Conservation (phyloP, 2,113 vertebrate genomes). For the Maccullochella peelii region DNA sequence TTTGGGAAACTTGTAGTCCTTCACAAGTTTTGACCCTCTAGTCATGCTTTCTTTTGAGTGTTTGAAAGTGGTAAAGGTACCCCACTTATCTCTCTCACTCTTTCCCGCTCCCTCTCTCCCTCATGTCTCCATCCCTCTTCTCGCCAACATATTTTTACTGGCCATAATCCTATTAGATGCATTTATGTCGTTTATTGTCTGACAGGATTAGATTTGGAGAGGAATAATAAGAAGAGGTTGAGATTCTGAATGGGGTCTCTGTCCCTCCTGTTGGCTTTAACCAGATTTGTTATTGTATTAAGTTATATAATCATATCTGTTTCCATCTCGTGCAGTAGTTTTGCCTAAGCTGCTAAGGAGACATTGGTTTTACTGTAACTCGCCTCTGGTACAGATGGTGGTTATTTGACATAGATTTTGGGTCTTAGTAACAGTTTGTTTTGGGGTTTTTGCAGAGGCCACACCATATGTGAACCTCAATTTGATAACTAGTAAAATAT, state of each 20-base stretch:
- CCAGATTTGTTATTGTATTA: conserved; percentile 74
- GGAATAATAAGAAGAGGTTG: conserved; percentile 73
- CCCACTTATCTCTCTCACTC: conserved; percentile 32
- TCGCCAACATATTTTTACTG: conserved; percentile 71
- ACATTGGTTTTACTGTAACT: conserved; percentile 69
- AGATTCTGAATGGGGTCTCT: conserved; percentile 74
- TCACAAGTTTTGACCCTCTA: conserved; percentile 39
- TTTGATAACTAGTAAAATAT: conserved; percentile 61
- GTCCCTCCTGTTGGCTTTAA: conserved; percentile 66
- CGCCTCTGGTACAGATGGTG: conserved; percentile 60
- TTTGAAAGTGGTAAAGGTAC: conserved; percentile 50
- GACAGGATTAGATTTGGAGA: conserved; percentile 72
- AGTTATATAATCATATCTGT: conserved; percentile 73
- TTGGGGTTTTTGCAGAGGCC: conserved; percentile 64
- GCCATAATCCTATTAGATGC: conserved; percentile 68
- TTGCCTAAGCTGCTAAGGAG: conserved; percentile 63
- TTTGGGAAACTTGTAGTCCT: conserved; percentile 57
- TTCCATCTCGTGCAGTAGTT: conserved; percentile 65
- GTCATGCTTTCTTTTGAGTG: conserved; percentile 53
- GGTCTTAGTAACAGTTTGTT: conserved; percentile 69
- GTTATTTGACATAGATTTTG: conserved; percentile 73
- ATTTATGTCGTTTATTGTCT: conserved; percentile 80
- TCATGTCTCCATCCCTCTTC: conserved; percentile 28
- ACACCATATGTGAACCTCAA: conserved; percentile 57
- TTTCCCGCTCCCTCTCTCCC: not conserved